Evolutionary conservation across 2,113 vertebrate genomes (phyloP).

Genomic region (Trochalopteron elliotii): DNA sequence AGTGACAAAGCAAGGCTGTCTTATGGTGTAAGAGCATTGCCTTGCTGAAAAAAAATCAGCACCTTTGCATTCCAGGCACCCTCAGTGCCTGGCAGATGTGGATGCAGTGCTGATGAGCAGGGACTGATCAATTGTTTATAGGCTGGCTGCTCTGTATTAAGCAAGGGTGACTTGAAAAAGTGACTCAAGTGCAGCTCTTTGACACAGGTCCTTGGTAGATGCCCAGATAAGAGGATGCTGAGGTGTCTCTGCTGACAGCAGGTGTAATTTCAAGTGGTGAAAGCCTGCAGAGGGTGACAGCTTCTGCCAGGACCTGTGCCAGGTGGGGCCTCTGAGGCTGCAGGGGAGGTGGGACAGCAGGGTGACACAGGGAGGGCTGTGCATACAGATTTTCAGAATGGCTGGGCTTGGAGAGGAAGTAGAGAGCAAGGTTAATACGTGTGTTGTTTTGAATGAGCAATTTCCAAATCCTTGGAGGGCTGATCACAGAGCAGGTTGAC

Average conservation of each 20-base stretch:
- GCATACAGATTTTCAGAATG: neutral
- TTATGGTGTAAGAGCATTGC: neutral
- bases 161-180: too few relatives aligned
- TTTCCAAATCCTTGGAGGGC: neutral
- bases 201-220: neutral
- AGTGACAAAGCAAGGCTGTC: neutral
- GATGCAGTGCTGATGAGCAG: rapidly evolving
- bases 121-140: rapidly evolving
- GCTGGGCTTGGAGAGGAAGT: neutral
- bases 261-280: neutral
- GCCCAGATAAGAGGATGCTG: neutral
- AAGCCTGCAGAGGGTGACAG: neutral
- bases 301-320: neutral
- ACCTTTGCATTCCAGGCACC: neutral
- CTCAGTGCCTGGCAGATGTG: neutral
- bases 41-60: neutral
- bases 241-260: neutral
- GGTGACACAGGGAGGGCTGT: neutral
- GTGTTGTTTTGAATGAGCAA: neutral
- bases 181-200: neutral
- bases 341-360: neutral
- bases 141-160: neutral
- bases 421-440: neutral
- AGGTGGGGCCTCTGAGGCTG: rapidly evolving
- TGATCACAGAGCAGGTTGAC: rapidly evolving